These are phyloP conservation scores for Rhogogaster chlorosoma DNA, from an alignment of 2,888 invertebrate genomes.

Conservation along the genomic window DNA sequence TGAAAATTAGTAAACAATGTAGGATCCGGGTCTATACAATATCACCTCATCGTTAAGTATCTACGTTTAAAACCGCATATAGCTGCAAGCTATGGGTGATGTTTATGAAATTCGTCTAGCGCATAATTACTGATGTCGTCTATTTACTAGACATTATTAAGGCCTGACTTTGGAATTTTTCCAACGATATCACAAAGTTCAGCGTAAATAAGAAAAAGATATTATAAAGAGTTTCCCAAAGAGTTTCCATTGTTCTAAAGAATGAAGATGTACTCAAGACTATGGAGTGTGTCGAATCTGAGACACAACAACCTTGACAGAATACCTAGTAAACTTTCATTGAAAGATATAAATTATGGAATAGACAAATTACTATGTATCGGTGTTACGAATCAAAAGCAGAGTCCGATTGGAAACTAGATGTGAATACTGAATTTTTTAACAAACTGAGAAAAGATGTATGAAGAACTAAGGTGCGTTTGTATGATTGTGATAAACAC, in stretches of 20 bases:
- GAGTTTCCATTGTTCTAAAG: neutral
- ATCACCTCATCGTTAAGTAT: neutral
- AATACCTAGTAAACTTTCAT: neutral
- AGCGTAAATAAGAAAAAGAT: neutral
- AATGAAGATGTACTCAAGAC: neutral
- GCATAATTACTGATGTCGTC: neutral
- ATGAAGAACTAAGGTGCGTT: neutral
- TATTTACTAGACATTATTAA: neutral
- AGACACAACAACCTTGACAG: constrained; percentile 8
- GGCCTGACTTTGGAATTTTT: neutral
- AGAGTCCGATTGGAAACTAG: neutral
- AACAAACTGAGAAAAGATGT: neutral
- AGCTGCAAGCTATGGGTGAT: neutral
- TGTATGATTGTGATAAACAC: neutral
- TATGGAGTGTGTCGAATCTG: neutral
- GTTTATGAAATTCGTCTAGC: neutral
- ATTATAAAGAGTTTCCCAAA: neutral
- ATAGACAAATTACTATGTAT: neutral
- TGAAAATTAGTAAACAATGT: neutral
- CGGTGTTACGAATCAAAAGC: neutral
- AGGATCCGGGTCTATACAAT: neutral
- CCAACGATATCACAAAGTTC: neutral
- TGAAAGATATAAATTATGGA: neutral
- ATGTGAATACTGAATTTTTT: neutral
- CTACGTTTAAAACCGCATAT: neutral